Evolutionary conservation across 2,113 vertebrate genomes (phyloP).

Genomic region (Periophthalmus modestus): DNA sequence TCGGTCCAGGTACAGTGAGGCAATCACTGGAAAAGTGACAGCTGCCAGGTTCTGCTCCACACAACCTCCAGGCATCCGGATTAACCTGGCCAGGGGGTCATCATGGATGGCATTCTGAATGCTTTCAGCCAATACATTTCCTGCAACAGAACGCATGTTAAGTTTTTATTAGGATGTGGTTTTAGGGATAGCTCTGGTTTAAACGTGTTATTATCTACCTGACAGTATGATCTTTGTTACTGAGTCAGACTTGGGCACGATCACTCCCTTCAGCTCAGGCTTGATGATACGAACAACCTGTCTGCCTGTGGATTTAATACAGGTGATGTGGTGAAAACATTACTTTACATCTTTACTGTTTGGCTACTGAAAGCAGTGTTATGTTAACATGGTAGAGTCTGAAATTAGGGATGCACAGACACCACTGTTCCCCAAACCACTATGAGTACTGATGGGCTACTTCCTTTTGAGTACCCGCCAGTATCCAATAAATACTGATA

Average conservation of each 20-base stretch:
- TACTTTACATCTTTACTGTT: no score
- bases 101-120: slow-evolving; percentile 78
- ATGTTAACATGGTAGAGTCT: no score
- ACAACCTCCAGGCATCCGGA: slow-evolving; percentile 82
- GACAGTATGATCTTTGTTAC: neutral
- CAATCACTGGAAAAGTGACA: slow-evolving; percentile 86
- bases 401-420: no score
- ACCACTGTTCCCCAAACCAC: no score
- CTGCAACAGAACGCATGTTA: slow-evolving; percentile 35
- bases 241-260: neutral
- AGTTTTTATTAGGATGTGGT: neutral
- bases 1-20: slow-evolving; percentile 83
- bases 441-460: no score
- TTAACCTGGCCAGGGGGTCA: slow-evolving; percentile 79
- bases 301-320: neutral
- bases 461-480: no score
- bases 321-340: neutral
- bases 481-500: no score
- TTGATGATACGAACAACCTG: neutral
- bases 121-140: slow-evolving; percentile 74
- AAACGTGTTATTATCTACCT: neutral
- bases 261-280: neutral
- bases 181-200: neutral
- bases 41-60: slow-evolving; percentile 91
- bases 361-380: no score